Evolutionary conservation across 2,113 vertebrate species (phyloP), one percentile per base, ranked within the genome.

Genomic region (Heterochromis multidens): DNA sequence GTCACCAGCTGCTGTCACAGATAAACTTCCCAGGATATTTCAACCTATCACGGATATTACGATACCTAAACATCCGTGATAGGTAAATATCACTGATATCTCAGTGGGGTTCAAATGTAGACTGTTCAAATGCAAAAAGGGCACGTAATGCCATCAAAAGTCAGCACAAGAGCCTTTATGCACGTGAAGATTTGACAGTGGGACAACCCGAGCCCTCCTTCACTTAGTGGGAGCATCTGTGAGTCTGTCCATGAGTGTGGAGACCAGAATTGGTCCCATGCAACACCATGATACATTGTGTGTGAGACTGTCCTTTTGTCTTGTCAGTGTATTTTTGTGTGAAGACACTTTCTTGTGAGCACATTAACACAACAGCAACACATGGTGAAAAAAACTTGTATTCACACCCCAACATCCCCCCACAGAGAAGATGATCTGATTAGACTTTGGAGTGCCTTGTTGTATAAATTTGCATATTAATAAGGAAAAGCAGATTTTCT

Each of bases 381-480:
- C 89, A 87, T 67, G 60, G 82, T 83, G 83, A 43, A 67, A 56
- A 90, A 89, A 86, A 49, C 63, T 87, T 80, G 56, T 31, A 12
- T 82, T 87, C 85, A 49, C 87, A 62, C 88, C 91, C 86, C 83
- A 83, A 84, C 80, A 57, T 72, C 91, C 87, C 84, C 93, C 91
- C 54, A 61, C 88, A 54, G 93, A 93, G 93, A 60, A 88, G 91
- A 90, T 91, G 92, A 94, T 94, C 89, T 90, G 91, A 95, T 93
- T 90, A 90, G 89, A 93, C 90, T 91, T 88, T 83, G 87, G 90
- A 92, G 93, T 88, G 87, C 89, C 84, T 90, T 60, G 83, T 85
- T 54, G 93, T 90, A 94, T 92, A 93, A 81, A 93, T 94, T 92
- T 87, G 65, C 92, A 94, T 93, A 35, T 84, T 91, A 93, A 94